These are phyloP conservation scores for Pan paniscus DNA, from an alignment of 2,113 vertebrate genomes.

Conservation along the genomic window DNA sequence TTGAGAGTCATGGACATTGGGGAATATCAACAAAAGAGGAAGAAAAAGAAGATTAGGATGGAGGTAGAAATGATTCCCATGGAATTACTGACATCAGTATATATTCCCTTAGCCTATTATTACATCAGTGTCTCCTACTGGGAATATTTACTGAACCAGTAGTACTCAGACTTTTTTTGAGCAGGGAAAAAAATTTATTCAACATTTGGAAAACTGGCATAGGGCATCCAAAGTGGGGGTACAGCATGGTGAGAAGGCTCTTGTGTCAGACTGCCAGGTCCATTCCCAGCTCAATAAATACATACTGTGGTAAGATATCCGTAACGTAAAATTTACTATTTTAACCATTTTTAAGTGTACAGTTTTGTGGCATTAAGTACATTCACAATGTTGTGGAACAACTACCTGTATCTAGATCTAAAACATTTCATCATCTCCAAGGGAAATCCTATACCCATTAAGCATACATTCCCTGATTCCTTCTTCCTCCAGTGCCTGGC, in stretches of 20 bases:
- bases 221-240: not conserved
- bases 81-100: not conserved
- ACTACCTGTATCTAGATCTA: not conserved
- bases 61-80: not conserved
- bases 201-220: not conserved
- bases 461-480: not conserved
- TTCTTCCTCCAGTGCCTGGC: not conserved
- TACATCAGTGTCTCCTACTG: not conserved
- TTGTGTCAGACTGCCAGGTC: not conserved
- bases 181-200: not conserved
- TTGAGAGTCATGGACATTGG: not conserved
- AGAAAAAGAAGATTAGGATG: not conserved
- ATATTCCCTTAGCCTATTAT: not conserved
- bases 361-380: not conserved
- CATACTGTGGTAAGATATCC: not conserved
- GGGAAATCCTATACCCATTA: not conserved
- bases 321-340: not conserved
- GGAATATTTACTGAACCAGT: not conserved
- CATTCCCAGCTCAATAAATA: not conserved
- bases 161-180: not conserved
- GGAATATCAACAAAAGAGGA: not conserved
- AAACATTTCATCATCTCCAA: not conserved
- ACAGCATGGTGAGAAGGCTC: not conserved
- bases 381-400: not conserved
- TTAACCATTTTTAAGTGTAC: not conserved